These are phyloP conservation scores for Ceyx melanurus DNA, from an alignment of 2,113 vertebrate species.

Conservation along the genomic window DNA sequence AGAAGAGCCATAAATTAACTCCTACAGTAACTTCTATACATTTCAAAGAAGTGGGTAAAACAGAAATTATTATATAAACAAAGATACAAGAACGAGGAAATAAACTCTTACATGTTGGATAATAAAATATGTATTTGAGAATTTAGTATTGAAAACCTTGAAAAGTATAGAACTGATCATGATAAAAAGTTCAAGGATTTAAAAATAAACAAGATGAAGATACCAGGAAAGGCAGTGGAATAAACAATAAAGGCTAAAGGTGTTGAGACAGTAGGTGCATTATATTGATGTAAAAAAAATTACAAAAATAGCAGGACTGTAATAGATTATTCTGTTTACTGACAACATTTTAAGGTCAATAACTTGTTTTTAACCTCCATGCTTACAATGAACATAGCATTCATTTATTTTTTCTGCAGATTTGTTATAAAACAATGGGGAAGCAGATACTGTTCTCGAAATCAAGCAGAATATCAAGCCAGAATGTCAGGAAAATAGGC, in stretches of 20 bases:
- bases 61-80: not conserved
- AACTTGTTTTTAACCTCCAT: not conserved
- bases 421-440: not conserved
- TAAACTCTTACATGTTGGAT: not conserved
- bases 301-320: not conserved
- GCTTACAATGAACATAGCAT: not conserved
- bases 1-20: not conserved
- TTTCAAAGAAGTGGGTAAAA: not conserved
- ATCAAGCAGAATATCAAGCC: not conserved
- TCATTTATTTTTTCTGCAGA: not conserved
- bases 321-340: not conserved
- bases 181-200: not conserved
- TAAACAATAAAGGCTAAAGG: not conserved
- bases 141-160: not conserved
- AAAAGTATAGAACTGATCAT: not conserved
- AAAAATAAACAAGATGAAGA: not conserved
- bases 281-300: not conserved
- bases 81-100: not conserved
- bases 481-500: not conserved
- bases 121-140: not conserved
- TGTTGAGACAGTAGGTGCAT: not conserved
- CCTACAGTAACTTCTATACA: not conserved
- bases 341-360: not conserved
- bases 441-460: not conserved
- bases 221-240: not conserved